A percentile compares a stretch with the other conserved stretches of the same genome.
phyloP scores from a whole-genome alignment of 2,113 vertebrate species.

The Irena cyanogastra region DNA sequence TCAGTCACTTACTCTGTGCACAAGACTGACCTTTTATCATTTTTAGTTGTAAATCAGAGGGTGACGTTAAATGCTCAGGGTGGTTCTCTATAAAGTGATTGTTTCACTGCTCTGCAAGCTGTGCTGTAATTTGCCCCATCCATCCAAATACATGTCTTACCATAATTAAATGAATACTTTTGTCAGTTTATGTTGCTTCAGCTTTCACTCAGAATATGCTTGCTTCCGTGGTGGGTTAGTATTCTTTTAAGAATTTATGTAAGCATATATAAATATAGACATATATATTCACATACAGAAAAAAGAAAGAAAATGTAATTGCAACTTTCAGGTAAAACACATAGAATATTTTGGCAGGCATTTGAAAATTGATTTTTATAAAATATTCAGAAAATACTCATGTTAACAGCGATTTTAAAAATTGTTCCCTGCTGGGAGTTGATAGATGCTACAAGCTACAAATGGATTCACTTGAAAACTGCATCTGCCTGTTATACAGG shows the following conservation, averaged over 20 bases:
- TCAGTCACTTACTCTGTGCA: neutral
- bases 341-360: slow-evolving; percentile 2
- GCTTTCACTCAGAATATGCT: slow-evolving; percentile 24
- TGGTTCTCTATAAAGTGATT: slow-evolving; percentile 23
- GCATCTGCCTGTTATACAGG: neutral
- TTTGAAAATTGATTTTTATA: slow-evolving; percentile 33
- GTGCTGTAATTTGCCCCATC: slow-evolving; percentile 37
- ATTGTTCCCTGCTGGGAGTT: neutral
- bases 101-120: slow-evolving; percentile 30
- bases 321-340: neutral
- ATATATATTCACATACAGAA: neutral
- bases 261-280: neutral
- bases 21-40: slow-evolving; percentile 9
- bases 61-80: neutral
- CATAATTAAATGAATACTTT: slow-evolving; percentile 38
- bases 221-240: neutral
- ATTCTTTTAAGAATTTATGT: neutral
- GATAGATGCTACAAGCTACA: neutral
- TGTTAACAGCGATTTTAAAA: neutral
- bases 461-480: slow-evolving; percentile 1
- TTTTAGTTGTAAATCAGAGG: slow-evolving; percentile 7
- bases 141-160: slow-evolving; percentile 21
- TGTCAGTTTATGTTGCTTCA: slow-evolving; percentile 9
- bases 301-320: neutral
- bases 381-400: slow-evolving; percentile 30